phyloP scores from a whole-genome alignment of 2,888 invertebrate species.

The Saturnia japonica region DNA sequence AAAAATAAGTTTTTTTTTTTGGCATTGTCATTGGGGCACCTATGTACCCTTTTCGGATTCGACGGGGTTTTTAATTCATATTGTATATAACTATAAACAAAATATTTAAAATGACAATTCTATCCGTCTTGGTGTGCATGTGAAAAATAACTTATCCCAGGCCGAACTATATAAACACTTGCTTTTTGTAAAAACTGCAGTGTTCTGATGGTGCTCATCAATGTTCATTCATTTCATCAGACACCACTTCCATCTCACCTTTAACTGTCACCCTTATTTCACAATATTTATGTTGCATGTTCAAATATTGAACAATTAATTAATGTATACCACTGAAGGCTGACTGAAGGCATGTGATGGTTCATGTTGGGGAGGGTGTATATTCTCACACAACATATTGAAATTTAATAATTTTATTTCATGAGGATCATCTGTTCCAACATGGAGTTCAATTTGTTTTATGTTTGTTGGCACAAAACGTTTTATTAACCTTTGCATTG shows the following conservation, averaged over 20 bases:
- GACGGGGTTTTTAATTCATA: too few species aligned
- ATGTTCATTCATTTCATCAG: neutral
- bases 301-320: constrained; percentile 4
- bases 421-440: neutral
- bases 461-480: neutral
- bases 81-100: too few species aligned
- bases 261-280: neutral
- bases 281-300: neutral
- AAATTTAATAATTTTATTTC: neutral
- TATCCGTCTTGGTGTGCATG: constrained; percentile 8
- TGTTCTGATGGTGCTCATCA: constrained; percentile 7
- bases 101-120: neutral
- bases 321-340: neutral
- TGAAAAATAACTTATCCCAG: neutral
- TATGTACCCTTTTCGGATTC: too few species aligned
- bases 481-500: neutral
- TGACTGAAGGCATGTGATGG: neutral
- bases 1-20: too few species aligned
- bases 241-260: neutral
- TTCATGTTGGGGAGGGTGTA: neutral
- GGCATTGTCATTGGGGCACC: too few species aligned
- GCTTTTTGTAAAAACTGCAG: constrained; percentile 8
- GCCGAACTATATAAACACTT: neutral
- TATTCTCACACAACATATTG: neutral
- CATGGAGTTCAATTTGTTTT: neutral